phyloP scores from a whole-genome alignment of 64 coral and sea anemone genomes.

The Dendronephthya gigantea region DNA sequence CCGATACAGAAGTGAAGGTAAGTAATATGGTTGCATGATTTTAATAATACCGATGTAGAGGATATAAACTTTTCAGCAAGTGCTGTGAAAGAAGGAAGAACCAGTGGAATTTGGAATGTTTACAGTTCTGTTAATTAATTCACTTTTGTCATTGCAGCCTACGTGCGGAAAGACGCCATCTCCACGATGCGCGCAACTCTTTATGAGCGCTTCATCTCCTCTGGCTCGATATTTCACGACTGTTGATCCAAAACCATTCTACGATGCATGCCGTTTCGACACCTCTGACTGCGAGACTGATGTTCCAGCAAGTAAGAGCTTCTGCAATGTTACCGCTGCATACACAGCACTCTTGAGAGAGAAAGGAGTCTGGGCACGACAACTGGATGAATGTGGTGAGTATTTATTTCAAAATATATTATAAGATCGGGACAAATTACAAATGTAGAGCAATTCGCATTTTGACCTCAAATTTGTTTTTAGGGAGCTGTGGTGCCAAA shows the following conservation, averaged over 20 bases:
- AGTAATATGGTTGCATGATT: no score
- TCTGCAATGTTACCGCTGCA: slow-evolving; percentile 80
- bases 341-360: slow-evolving; percentile 70
- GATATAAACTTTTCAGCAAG: no score
- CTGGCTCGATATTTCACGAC: slow-evolving; percentile 55
- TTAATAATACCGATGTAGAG: no score
- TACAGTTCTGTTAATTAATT: neutral
- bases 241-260: slow-evolving; percentile 69
- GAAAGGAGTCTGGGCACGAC: slow-evolving; percentile 58
- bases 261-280: slow-evolving; percentile 58
- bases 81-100: no score
- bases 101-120: no score
- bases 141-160: neutral
- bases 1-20: slow-evolving; percentile 22
- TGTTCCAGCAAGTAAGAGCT: slow-evolving; percentile 58
- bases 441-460: no score
- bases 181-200: slow-evolving; percentile 52
- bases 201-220: slow-evolving; percentile 54
- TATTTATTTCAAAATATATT: neutral
- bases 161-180: neutral
- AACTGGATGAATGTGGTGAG: slow-evolving; percentile 86
- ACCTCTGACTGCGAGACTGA: slow-evolving; percentile 49
- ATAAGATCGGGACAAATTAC: no score
- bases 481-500: slow-evolving; percentile 8
- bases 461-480: no score